These are phyloP conservation scores for Drosophila ironensis DNA, from an alignment of 1,140 invertebrate species.

Conservation along the genomic window DNA sequence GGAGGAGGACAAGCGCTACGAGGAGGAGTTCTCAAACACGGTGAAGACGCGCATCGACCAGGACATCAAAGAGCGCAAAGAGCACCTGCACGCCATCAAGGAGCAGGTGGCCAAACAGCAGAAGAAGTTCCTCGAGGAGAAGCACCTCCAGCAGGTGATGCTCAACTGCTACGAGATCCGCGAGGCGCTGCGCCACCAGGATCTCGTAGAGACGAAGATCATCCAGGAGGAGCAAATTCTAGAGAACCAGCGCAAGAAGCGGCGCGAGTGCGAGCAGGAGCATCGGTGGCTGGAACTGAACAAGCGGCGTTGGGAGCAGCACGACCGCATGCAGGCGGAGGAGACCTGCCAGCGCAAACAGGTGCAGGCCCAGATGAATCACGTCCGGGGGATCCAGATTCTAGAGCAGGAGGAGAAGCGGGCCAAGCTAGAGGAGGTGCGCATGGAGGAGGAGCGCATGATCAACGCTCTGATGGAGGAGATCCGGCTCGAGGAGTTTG, in stretches of 20 bases:
- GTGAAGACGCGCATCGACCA: slow-evolving; percentile 66
- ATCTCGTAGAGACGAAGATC: slow-evolving; percentile 46
- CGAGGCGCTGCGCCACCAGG: slow-evolving; percentile 53
- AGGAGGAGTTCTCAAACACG: slow-evolving; percentile 67
- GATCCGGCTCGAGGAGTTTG: slow-evolving; percentile 67
- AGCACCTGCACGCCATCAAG: slow-evolving; percentile 53
- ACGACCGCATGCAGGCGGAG: slow-evolving; percentile 26
- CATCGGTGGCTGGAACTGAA: slow-evolving; percentile 59
- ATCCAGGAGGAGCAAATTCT: slow-evolving; percentile 68
- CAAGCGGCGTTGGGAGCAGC: slow-evolving; percentile 49
- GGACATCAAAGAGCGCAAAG: slow-evolving; percentile 61
- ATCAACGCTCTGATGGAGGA: slow-evolving; percentile 53
- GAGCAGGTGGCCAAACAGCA: slow-evolving; percentile 41
- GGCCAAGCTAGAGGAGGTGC: slow-evolving; percentile 23
- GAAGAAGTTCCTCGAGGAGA: slow-evolving; percentile 51
- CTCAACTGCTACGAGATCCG: slow-evolving; percentile 70
- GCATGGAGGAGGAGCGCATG: slow-evolving; percentile 34
- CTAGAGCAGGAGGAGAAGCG: slow-evolving; percentile 45
- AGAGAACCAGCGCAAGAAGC: slow-evolving; percentile 53
- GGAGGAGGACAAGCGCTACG: slow-evolving; percentile 60
- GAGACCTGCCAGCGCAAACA: slow-evolving; percentile 37
- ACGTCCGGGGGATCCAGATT: slow-evolving; percentile 50
- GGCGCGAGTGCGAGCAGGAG: slow-evolving; percentile 49
- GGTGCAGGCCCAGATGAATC: slow-evolving; percentile 36
- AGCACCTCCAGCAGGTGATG: slow-evolving; percentile 64